These are phyloP conservation scores for Phoxinus phoxinus DNA, from an alignment of 2,113 vertebrate genomes.

Conservation along the genomic window DNA sequence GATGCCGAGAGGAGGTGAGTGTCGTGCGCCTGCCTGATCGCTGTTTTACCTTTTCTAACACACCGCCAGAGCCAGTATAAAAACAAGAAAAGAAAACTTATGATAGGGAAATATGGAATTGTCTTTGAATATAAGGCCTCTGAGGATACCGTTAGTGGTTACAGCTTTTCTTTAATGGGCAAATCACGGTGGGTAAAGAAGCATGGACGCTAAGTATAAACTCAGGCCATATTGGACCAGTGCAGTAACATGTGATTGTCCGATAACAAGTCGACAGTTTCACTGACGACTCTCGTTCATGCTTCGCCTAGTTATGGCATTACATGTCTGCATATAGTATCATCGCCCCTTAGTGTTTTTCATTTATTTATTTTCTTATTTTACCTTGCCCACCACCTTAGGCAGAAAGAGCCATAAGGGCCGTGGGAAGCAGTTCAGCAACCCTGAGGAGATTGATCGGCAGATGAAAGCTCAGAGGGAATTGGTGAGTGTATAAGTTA, in stretches of 20 bases:
- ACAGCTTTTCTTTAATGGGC: not conserved
- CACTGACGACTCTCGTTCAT: not conserved
- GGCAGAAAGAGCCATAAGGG: slow-evolving; percentile 82
- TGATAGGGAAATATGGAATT: not conserved
- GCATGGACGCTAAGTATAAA: not conserved
- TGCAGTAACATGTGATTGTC: not conserved
- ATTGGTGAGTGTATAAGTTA: slow-evolving; percentile 64
- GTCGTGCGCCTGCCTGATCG: not conserved
- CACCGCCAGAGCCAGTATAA: not conserved
- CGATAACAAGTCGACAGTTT: not conserved
- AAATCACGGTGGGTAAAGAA: not conserved
- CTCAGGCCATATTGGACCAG: slow-evolving; percentile 11
- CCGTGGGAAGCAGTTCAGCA: slow-evolving; percentile 81
- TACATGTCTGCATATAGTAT: not conserved
- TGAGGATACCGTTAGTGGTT: not conserved
- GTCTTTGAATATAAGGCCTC: not conserved
- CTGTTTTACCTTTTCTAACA: not conserved
- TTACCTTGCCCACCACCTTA: slow-evolving; percentile 35
- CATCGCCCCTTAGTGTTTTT: not conserved
- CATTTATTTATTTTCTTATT: not conserved
- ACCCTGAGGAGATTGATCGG: slow-evolving; percentile 82
- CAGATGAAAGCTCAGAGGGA: slow-evolving; percentile 80
- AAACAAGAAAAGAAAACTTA: not conserved
- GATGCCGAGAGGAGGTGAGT: slow-evolving; percentile 81
- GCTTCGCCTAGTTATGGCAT: no score